Percentiles rank a stretch among this genome's conserved stretches.
Conservation (phyloP, 1,140 invertebrate genomes). For the Drosophila orosa region DNA sequence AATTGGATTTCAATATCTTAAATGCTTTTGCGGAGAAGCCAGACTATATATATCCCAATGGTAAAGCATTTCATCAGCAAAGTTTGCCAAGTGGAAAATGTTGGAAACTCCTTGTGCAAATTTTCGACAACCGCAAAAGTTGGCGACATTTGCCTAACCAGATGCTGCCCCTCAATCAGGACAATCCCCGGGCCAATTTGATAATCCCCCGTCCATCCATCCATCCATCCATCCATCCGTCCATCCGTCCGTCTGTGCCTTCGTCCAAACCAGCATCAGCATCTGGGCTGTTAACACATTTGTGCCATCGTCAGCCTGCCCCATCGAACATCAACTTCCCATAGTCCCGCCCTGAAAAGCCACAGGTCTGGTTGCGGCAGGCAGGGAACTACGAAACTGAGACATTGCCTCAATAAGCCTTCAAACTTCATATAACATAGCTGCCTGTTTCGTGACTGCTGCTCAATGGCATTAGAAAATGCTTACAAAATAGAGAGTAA, state of each 20-base stretch:
- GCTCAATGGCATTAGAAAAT: constrained; percentile 36
- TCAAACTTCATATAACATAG: constrained; percentile 40
- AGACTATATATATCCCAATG: neutral
- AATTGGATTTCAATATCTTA: constrained; percentile 26
- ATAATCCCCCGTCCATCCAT: constrained; percentile 32
- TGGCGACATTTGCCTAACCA: constrained; percentile 48
- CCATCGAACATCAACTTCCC: neutral
- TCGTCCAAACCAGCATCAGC: constrained; percentile 3
- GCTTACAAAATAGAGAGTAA: constrained; percentile 14
- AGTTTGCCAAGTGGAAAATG: constrained; percentile 27
- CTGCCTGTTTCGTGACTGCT: constrained; percentile 46
- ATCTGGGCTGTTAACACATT: constrained; percentile 36
- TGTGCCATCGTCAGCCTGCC: neutral
- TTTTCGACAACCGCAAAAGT: constrained; percentile 44
- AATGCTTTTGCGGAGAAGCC: neutral
- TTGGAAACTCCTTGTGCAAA: constrained; percentile 23
- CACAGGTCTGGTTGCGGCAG: constrained; percentile 33
- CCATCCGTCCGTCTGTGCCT: no score
- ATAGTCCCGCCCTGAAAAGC: constrained; percentile 11
- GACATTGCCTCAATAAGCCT: constrained; percentile 50
- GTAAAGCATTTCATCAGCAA: constrained; percentile 15
- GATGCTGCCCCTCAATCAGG: constrained; percentile 49
- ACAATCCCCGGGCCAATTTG: constrained; percentile 45
- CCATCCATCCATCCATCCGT: neutral
- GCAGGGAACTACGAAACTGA: constrained; percentile 45